Evolutionary conservation across 2,797 vertebrate species (phyloP), one percentile per base, ranked within the genome.

Genomic region (Podarcis siculus): DNA sequence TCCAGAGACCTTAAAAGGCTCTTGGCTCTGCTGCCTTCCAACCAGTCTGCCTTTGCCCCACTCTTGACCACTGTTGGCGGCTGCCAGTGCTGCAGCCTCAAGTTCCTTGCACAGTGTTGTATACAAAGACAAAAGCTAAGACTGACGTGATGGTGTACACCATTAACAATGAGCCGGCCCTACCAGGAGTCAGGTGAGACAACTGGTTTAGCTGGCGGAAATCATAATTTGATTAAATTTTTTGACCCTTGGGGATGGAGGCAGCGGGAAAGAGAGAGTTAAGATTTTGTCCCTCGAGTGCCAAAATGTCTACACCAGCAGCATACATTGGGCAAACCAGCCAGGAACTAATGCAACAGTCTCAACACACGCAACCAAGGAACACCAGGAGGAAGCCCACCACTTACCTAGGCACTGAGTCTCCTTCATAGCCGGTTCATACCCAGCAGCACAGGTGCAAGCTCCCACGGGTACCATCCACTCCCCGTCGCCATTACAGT

Each of bases 401-500:
- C 89, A 83, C 96, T 89, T 95, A 99, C 98, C 97, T 96, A 98
- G 98, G 94, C 99, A 99, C 87, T 99, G 98, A 2, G 98, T 98
- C 3, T 99, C 98, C 96, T 98, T 98, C 96, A 98, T 97, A 72
- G 98, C 94, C 0, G 98, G 97, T 94, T 99, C 98, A 0, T 99
- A 98, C 78, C 98, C 99, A 15, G 98, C 95, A 0, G 98, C 97
- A 89, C 99, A 99, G 0, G 99, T 99, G 87, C 99, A 99, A 0
- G 98, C 97, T 42, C 99, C 98, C 25, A 99, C 98, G 0, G 99
- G 99, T 90, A 99, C 98, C 99, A 99, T 99, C 99, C 99, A 99
- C 90, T 99, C 99, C 1, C 99, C 99, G 0, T 99, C 99, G 0
- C 98, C 98, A 0, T 99, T 99, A 96, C 99, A 99, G 94, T 99